Conservation (phyloP, 2,797 vertebrate genomes). For the Alauda arvensis region DNA sequence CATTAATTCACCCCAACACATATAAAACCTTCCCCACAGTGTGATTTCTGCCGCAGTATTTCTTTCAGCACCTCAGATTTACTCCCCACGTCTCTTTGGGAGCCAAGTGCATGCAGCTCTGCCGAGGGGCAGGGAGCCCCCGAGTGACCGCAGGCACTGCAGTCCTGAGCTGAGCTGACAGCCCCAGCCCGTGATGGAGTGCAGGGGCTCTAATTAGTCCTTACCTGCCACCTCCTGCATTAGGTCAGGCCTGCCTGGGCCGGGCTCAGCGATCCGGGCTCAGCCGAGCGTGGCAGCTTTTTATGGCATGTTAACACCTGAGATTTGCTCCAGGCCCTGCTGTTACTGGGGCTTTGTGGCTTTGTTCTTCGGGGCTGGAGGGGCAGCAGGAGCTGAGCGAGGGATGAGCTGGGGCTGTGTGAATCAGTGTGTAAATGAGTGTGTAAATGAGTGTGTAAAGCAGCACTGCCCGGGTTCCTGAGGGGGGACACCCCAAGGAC, state of each 20-base stretch:
- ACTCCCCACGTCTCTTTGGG: constrained; percentile 32
- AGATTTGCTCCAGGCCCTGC: constrained; percentile 27
- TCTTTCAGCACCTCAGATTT: constrained; percentile 79
- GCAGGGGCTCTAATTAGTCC: constrained; percentile 16
- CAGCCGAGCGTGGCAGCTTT: constrained; percentile 8
- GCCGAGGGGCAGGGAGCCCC: neutral
- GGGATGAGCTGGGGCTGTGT: neutral
- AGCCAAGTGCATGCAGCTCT: constrained; percentile 32
- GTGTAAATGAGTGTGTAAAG: too few species aligned
- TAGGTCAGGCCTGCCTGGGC: constrained; percentile 23
- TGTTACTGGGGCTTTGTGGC: neutral
- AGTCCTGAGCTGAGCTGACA: constrained; percentile 35
- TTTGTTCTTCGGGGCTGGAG: neutral
- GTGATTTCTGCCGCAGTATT: constrained; percentile 71
- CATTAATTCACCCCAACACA: constrained; percentile 69
- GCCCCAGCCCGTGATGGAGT: constrained; percentile 26
- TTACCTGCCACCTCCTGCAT: constrained; percentile 30
- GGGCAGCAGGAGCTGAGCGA: neutral
- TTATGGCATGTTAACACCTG: constrained; percentile 59
- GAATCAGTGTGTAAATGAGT: neutral
- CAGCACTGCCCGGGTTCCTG: neutral
- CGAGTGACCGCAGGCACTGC: neutral
- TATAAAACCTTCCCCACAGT: constrained; percentile 64
- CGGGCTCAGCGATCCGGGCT: neutral
- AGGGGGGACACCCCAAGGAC: neutral